Conservation (phyloP, 2,797 vertebrate species). For the Acipenser transmontanus region DNA sequence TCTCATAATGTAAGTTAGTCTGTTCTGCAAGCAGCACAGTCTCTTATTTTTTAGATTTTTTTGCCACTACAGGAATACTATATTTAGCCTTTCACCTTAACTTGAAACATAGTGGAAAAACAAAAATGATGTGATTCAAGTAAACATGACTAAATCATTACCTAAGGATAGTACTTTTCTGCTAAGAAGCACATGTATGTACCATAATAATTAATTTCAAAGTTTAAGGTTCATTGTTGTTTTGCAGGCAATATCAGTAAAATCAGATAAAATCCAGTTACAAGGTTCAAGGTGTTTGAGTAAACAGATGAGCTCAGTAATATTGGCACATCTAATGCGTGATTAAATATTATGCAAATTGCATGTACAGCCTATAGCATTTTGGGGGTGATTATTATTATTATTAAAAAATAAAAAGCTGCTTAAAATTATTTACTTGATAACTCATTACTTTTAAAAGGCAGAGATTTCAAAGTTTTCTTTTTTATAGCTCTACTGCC, state of each 20-base stretch:
- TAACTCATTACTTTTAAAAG: constrained; percentile 74
- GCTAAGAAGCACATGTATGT: constrained; percentile 69
- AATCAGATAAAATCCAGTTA: constrained; percentile 59
- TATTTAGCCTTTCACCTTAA: constrained; percentile 13
- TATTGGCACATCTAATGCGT: constrained; percentile 82
- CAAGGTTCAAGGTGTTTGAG: constrained; percentile 59
- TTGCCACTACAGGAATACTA: constrained; percentile 18
- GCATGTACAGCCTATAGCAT: constrained; percentile 71
- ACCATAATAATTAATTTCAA: constrained; percentile 64
- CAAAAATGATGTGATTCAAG: constrained; percentile 38
- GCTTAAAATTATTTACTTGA: constrained; percentile 70
- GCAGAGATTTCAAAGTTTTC: constrained; percentile 52
- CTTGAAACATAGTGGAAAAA: constrained; percentile 33
- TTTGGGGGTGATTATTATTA: constrained; percentile 66
- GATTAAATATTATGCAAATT: constrained; percentile 63
- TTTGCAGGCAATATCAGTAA: constrained; percentile 53
- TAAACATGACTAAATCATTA: constrained; percentile 51
- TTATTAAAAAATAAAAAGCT: constrained; percentile 78
- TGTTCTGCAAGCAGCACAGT: constrained; percentile 11
- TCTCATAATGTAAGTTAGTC: constrained; percentile 11
- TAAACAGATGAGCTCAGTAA: constrained; percentile 48
- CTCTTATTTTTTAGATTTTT: constrained; percentile 11
- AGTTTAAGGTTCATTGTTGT: constrained; percentile 47
- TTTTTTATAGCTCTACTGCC: constrained; percentile 25
- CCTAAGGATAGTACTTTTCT: constrained; percentile 53